A percentile compares a stretch with the other conserved stretches of the same genome.
Conservation (phyloP, 2,888 invertebrate genomes). For the Trichacis sp. region DNA sequence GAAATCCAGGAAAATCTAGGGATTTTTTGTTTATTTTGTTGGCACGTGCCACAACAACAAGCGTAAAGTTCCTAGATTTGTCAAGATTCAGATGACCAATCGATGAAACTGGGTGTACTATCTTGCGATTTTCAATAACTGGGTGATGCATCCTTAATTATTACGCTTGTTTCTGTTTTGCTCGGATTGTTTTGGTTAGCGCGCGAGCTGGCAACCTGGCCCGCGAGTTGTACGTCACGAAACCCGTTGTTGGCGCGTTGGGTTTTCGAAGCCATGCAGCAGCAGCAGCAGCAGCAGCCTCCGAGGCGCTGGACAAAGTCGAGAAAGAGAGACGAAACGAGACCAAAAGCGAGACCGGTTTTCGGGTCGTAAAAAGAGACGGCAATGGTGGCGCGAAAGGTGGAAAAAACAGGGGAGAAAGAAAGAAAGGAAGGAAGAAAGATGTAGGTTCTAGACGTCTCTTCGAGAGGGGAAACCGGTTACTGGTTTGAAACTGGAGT, state of each 20-base stretch:
- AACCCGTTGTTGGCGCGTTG: constrained; percentile 38
- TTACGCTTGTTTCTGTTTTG: not conserved
- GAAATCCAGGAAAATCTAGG: too few species aligned
- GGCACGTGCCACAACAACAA: too few species aligned
- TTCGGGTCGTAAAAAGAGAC: constrained; percentile 38
- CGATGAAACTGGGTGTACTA: too few species aligned
- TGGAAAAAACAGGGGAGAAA: constrained; percentile 14
- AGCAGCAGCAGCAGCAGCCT: not conserved
- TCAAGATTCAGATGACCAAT: too few species aligned
- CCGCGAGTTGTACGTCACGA: constrained; percentile 29
- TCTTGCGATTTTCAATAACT: not conserved
- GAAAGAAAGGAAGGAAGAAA: too few species aligned
- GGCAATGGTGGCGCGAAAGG: constrained; percentile 17
- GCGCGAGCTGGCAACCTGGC: constrained; percentile 34
- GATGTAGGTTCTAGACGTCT: constrained; percentile 21
- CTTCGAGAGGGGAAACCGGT: constrained; percentile 34
- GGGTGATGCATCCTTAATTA: not conserved
- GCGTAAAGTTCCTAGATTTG: too few species aligned
- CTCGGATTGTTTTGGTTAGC: not conserved
- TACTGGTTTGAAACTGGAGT: constrained; percentile 42
- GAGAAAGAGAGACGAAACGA: not conserved
- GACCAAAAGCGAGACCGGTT: constrained; percentile 36
- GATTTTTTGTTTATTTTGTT: too few species aligned
- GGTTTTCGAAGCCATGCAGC: constrained; percentile 28
- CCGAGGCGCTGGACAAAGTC: constrained; percentile 3